These are phyloP conservation scores for Xiphorhynchus erythropygius DNA, from an alignment of 2,797 vertebrate species.

Conservation along the genomic window DNA sequence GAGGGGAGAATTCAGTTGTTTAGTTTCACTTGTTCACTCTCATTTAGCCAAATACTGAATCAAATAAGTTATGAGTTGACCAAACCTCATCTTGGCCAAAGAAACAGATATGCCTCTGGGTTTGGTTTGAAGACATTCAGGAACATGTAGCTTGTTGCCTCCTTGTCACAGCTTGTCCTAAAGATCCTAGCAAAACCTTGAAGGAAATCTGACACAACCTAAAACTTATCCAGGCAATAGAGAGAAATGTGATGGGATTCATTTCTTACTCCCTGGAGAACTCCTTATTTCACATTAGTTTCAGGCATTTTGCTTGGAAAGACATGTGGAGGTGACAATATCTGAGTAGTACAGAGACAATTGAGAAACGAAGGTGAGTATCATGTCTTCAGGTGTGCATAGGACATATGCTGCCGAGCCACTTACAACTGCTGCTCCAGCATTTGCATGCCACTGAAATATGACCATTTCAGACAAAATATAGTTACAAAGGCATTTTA, in stretches of 20 bases:
- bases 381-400: not conserved
- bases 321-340: not conserved
- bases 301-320: not conserved
- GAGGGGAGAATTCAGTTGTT: not conserved
- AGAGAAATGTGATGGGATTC: not conserved
- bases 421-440: not conserved
- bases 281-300: not conserved
- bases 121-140: not conserved
- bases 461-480: not conserved
- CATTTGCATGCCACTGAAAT: not conserved
- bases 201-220: not conserved
- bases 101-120: not conserved
- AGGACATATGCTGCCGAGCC: rapidly evolving
- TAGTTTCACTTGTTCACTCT: not conserved
- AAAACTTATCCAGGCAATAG: not conserved
- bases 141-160: not conserved
- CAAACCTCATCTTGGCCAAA: not conserved
- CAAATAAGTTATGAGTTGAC: not conserved
- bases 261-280: not conserved
- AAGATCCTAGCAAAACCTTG: not conserved
- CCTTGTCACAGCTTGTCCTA: not conserved
- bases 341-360: not conserved
- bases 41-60: not conserved
- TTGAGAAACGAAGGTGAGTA: not conserved
- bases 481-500: not conserved